Evolutionary conservation across 2,888 invertebrate genomes (phyloP), one percentile per base, ranked within the genome.

Genomic region (Scaptomyza caliginosa): DNA sequence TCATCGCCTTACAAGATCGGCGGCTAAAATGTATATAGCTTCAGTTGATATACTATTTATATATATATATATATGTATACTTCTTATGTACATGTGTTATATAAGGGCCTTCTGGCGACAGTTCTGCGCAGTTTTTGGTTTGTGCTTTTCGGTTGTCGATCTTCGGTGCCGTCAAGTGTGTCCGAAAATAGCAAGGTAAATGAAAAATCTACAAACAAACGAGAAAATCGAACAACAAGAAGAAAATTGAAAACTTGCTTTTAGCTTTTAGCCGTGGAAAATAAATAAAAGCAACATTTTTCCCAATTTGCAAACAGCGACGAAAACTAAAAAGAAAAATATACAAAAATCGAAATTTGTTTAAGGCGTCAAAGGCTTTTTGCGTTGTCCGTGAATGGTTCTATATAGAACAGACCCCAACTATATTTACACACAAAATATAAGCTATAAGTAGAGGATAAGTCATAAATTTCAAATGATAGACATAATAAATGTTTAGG

Each of bases 71-170:
- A 58, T 45, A 17, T 17, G 26, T 50, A 21, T 55, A 57, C 23
- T 13, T 11, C 21, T 30, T 43, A 46, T 62, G 43, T 16, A 16
- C 21, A 4, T 16, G 2, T 26, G n/a, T 56, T 74, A 79, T 64
- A 85, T 76, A 86, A 83, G 86, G 82, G 82, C 86, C 73, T 73
- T 69, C 74, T 72, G 86, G 84, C 86, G 81, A 87, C 81, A 86
- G 77, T 80, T 86, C 68, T 80, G 82, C 82, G 86, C 79, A 74
- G 74, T 86, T 76, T 76, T 79, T 69, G 64, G 59, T 72, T 45
- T 65, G 52, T 65, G 72, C 67, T 75, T 83, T 78, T 85, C 59
- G 68, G 67, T 64, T 72, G 74, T 77, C 86, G 80, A 74, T 75
- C 81, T 69, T 73, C 70, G 58, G 54, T 51, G 57, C 75, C 87